These are phyloP conservation scores for Dryadula phaetusa DNA, from an alignment of 2,888 invertebrate species.

Conservation along the genomic window DNA sequence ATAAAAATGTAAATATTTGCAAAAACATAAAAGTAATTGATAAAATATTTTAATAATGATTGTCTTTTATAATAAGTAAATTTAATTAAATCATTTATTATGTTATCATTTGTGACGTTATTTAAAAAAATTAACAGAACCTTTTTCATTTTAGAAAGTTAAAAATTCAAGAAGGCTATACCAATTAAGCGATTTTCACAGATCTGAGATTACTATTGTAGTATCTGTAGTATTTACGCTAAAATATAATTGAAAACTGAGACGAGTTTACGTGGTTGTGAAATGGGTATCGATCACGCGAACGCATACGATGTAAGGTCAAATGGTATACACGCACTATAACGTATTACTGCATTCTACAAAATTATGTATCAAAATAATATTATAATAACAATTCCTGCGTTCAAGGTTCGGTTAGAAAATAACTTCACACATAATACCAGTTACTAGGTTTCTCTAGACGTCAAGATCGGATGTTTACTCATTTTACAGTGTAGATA, in stretches of 20 bases:
- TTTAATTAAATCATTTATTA: no score
- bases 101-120: no score
- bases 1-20: slow-evolving; percentile 71
- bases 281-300: slow-evolving; percentile 60
- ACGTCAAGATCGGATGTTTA: slow-evolving; percentile 35
- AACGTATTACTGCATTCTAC: slow-evolving; percentile 19
- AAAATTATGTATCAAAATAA: slow-evolving; percentile 36
- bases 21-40: slow-evolving; percentile 47
- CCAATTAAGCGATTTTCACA: slow-evolving; percentile 57
- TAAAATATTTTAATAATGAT: slow-evolving; percentile 5
- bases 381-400: slow-evolving; percentile 35
- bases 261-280: slow-evolving; percentile 55
- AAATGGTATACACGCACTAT: slow-evolving; percentile 53
- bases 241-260: slow-evolving; percentile 54
- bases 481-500: slow-evolving; percentile 9
- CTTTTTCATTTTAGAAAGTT: slow-evolving; percentile 59
- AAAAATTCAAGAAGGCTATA: slow-evolving; percentile 56
- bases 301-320: slow-evolving; percentile 52
- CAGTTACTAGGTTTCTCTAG: slow-evolving; percentile 43
- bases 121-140: no score
- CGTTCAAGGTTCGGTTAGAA: slow-evolving; percentile 42
- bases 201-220: slow-evolving; percentile 55
- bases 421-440: slow-evolving; percentile 35
- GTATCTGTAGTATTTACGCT: slow-evolving; percentile 46
- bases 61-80: not conserved